A percentile compares a stretch with the other conserved stretches of the same genome.
Conservation (phyloP, 1,140 invertebrate genomes). For the Vollenhovia emeryi region DNA sequence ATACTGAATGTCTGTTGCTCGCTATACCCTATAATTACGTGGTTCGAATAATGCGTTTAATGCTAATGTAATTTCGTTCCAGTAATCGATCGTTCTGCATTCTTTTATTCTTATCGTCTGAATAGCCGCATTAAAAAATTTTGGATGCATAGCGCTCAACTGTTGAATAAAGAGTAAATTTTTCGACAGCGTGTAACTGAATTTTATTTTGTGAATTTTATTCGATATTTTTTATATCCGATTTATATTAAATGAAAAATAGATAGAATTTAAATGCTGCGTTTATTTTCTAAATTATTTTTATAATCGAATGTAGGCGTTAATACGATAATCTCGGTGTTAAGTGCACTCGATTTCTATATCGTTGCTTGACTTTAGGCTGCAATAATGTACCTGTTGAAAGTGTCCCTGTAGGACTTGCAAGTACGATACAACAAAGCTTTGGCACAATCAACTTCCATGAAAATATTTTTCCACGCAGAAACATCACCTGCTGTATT, state of each 20-base stretch:
- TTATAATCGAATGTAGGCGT: background rate
- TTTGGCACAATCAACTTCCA: background rate
- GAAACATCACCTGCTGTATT: background rate
- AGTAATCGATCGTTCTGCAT: conserved; percentile 30
- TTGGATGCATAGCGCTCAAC: background rate
- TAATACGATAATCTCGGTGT: background rate
- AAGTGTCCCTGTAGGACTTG: background rate
- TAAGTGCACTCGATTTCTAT: background rate
- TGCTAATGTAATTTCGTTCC: conserved; percentile 51
- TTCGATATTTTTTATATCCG: background rate
- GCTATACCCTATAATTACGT: conserved; percentile 52
- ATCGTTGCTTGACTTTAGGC: background rate
- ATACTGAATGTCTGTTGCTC: conserved; percentile 33
- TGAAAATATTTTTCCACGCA: background rate
- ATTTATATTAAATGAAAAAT: background rate
- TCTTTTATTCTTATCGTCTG: conserved; percentile 5
- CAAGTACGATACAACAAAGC: background rate
- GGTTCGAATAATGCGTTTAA: conserved; percentile 47
- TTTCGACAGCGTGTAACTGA: background rate
- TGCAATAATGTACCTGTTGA: background rate
- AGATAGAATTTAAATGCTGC: background rate
- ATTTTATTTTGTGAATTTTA: background rate
- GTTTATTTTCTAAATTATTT: background rate
- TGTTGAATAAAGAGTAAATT: background rate
- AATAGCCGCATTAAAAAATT: background rate